Conservation (phyloP, 2,797 vertebrate species). For the Dallia pectoralis region DNA sequence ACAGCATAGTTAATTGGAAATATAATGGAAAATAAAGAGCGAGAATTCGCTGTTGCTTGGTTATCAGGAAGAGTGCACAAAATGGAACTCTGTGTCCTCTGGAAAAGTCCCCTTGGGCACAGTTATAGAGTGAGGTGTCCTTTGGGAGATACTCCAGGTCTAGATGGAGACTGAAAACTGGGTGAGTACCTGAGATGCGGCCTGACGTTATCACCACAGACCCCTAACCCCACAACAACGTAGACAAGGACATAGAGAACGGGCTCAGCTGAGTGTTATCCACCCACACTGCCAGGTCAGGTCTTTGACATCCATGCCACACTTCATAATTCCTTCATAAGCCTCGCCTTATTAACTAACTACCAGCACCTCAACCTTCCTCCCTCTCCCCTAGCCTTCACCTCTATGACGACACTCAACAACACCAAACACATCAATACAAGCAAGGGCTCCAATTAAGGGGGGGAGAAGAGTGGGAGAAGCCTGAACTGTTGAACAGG, state of each 20-base stretch:
- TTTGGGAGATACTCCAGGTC: not conserved
- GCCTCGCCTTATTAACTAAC: conserved; percentile 50
- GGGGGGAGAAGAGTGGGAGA: not conserved
- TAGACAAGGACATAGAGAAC: conserved; percentile 18
- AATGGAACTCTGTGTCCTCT: no score
- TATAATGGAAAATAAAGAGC: no score
- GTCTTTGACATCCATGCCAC: conserved; percentile 31
- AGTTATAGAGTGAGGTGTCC: no score
- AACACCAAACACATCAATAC: conserved; percentile 5
- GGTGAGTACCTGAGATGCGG: not conserved
- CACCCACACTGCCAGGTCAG: conserved; percentile 31
- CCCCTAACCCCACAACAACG: conserved; percentile 12
- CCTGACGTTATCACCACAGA: conserved; percentile 10
- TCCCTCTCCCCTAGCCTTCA: not conserved
- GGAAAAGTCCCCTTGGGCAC: no score
- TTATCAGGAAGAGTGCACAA: no score
- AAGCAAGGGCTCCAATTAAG: not conserved
- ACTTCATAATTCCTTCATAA: conserved; percentile 55
- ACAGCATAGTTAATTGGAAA: no score
- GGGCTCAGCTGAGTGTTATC: not conserved
- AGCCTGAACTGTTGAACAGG: no score
- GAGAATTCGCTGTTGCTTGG: no score
- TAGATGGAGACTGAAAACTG: not conserved
- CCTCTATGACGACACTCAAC: not conserved
- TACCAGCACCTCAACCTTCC: conserved; percentile 19